phyloP scores from a whole-genome alignment of 1,140 invertebrate species.

The Akabosia matsudoensis region DNA sequence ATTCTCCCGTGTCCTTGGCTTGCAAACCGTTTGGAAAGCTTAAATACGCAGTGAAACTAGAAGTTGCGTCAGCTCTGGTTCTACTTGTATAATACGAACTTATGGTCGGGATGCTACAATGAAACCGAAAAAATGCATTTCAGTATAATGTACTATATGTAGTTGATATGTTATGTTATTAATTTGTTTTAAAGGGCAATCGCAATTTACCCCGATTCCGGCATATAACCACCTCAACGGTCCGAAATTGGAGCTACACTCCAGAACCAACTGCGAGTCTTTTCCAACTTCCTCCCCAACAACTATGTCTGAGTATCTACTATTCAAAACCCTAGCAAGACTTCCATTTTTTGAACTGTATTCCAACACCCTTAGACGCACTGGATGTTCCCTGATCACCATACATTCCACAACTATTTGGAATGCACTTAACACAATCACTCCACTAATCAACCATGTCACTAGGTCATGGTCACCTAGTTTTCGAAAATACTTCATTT shows the following conservation, averaged over 20 bases:
- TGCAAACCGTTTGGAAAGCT: constrained; percentile 23
- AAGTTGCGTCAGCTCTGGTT: not conserved
- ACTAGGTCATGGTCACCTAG: not conserved
- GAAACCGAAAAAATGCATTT: not conserved
- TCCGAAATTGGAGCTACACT: constrained; percentile 22
- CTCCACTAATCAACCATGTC: not conserved
- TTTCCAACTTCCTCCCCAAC: not conserved
- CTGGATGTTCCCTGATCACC: not conserved
- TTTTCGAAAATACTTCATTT: not conserved
- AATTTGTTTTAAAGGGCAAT: not conserved
- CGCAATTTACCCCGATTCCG: constrained; percentile 26
- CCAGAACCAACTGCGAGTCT: constrained; percentile 25
- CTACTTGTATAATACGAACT: not conserved
- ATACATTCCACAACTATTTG: not conserved
- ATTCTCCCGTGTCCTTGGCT: constrained; percentile 28
- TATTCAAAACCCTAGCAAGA: constrained; percentile 10
- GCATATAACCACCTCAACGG: constrained; percentile 15
- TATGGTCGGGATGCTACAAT: constrained; percentile 24
- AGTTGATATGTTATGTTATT: not conserved
- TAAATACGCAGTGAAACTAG: constrained; percentile 6
- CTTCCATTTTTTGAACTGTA: constrained; percentile 22
- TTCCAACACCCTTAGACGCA: constrained; percentile 17
- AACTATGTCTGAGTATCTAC: constrained; percentile 26
- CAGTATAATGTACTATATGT: no score
- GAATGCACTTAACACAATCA: not conserved